Percentiles rank a stretch among this genome's conserved stretches.
phyloP scores from a whole-genome alignment of 2,888 invertebrate genomes.

The Limnephilus auricula region DNA sequence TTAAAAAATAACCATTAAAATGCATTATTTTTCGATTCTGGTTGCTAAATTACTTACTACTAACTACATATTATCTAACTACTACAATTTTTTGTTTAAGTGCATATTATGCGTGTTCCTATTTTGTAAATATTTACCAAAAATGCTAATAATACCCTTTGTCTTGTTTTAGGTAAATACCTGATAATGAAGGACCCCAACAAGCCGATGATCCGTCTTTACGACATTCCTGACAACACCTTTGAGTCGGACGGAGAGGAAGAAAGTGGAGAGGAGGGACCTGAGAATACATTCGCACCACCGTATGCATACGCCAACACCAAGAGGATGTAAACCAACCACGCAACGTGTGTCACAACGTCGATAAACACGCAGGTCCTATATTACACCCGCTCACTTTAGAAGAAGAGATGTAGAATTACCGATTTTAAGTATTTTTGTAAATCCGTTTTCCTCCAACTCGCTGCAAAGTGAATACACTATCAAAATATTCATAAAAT shows the following conservation, averaged over 20 bases:
- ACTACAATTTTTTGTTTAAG: too few relatives aligned
- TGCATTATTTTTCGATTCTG: too few relatives aligned
- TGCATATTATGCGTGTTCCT: too few relatives aligned
- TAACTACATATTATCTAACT: too few relatives aligned
- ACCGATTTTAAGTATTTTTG: not conserved
- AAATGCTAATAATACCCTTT: not conserved
- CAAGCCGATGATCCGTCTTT: constrained; percentile 97
- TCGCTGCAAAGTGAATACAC: not conserved
- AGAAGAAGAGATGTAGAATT: not conserved
- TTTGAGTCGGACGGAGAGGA: constrained; percentile 98
- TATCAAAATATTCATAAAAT: not conserved
- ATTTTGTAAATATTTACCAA: too few relatives aligned
- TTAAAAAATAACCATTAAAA: too few relatives aligned
- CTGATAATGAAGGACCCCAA: constrained; percentile 99
- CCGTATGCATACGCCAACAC: constrained; percentile 76
- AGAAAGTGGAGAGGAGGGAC: constrained; percentile 85
- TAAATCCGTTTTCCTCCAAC: not conserved
- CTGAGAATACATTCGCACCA: constrained; percentile 75
- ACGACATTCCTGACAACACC: constrained; percentile 98
- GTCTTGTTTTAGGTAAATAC: constrained; percentile 81
- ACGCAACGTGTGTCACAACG: not conserved
- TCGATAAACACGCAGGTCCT: not conserved
- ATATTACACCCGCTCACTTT: not conserved
- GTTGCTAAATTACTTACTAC: too few relatives aligned
- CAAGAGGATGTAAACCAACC: constrained; percentile 73